Evolutionary conservation across 1,140 invertebrate species (phyloP).

Genomic region (Telenomus remus): DNA sequence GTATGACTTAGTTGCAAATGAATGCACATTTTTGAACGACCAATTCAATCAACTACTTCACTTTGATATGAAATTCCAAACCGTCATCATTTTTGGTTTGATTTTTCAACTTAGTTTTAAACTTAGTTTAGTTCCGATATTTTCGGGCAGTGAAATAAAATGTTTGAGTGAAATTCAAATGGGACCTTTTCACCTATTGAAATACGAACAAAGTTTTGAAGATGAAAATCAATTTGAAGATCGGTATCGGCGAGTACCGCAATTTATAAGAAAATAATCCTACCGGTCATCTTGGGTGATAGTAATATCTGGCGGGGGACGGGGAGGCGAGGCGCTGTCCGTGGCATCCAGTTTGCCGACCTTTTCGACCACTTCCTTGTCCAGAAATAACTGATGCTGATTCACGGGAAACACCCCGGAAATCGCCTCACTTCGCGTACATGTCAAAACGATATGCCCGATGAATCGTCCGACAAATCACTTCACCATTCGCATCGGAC

Average conservation of each 20-base stretch:
- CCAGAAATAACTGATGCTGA: constrained; percentile 44
- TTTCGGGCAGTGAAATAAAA: too few species aligned
- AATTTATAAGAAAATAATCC: constrained; percentile 22
- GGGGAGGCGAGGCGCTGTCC: constrained; percentile 72
- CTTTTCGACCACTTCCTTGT: constrained; percentile 61
- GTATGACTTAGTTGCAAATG: too few species aligned
- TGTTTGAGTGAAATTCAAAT: too few species aligned
- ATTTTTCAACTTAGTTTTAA: too few species aligned
- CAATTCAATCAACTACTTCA: too few species aligned
- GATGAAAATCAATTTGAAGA: not conserved
- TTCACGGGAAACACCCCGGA: constrained; percentile 51
- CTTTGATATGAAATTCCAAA: too few species aligned
- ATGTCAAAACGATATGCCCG: constrained; percentile 39
- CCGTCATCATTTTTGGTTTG: too few species aligned
- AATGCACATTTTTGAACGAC: too few species aligned
- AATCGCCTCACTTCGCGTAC: constrained; percentile 36
- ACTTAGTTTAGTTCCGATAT: too few species aligned
- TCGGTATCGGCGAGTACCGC: too few species aligned
- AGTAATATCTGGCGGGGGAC: constrained; percentile 72
- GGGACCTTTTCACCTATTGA: too few species aligned
- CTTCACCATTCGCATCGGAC: constrained; percentile 24
- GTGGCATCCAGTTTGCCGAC: constrained; percentile 75
- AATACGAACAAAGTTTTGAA: not conserved
- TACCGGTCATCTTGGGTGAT: constrained; percentile 75
- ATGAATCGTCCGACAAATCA: constrained; percentile 44